Evolutionary conservation across 1,140 invertebrate genomes (phyloP).

Genomic region (Drosophila melanogaster): Release_6_plus_ISO1_MT NT_037436.4:11605501-11606000

Average conservation of each 20-base stretch:
- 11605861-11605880: slow-evolving; percentile 35
- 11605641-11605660: slow-evolving; percentile 24
- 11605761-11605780: slow-evolving; percentile 11
- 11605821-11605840: slow-evolving; percentile 16
- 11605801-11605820: slow-evolving; percentile 3
- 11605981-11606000: slow-evolving; percentile 45
- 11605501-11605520: slow-evolving; percentile 71
- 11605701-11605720: slow-evolving; percentile 10
- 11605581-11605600: slow-evolving; percentile 22
- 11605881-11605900: slow-evolving; percentile 30
- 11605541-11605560: slow-evolving; percentile 45
- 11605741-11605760: slow-evolving; percentile 33
- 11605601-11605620: slow-evolving; percentile 6
- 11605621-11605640: slow-evolving; percentile 19
- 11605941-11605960: slow-evolving; percentile 28
- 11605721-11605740: slow-evolving; percentile 9
- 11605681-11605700: slow-evolving; percentile 17
- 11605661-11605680: slow-evolving; percentile 18
- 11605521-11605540: slow-evolving; percentile 46
- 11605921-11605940: slow-evolving; percentile 9
- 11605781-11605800: neutral
- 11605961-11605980: slow-evolving; percentile 51
- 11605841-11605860: slow-evolving; percentile 32
- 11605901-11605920: slow-evolving; percentile 3
- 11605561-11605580: slow-evolving; percentile 31